Conservation (phyloP, 92 coral and sea anemone genomes). For the Ricordea florida region DNA sequence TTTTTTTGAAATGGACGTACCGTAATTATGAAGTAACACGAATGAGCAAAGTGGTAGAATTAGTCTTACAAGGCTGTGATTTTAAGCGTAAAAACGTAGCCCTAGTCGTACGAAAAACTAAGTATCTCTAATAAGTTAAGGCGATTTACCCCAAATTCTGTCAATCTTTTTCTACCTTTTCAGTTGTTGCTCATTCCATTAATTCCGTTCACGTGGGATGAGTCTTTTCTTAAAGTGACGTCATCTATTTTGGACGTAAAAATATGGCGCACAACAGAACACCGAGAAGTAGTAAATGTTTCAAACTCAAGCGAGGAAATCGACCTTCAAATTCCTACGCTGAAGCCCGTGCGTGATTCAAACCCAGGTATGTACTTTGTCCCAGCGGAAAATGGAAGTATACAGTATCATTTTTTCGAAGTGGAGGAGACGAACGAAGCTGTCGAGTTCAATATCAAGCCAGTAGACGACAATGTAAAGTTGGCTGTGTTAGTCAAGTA, state of each 20-base stretch:
- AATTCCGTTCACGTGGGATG: conserved; percentile 72
- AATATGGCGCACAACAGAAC: conserved; percentile 1
- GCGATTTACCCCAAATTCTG: neutral
- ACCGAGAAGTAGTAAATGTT: conserved; percentile 37
- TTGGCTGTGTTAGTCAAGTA: conserved; percentile 49
- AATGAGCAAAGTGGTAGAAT: too few species aligned
- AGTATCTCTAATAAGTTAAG: too few species aligned
- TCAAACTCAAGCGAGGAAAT: conserved; percentile 66
- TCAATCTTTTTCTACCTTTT: neutral
- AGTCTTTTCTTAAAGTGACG: conserved; percentile 38
- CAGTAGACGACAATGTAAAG: conserved; percentile 44
- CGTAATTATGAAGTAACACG: too few species aligned
- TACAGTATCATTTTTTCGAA: conserved; percentile 63
- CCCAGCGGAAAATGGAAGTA: conserved; percentile 49
- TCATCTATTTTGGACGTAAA: conserved; percentile 44
- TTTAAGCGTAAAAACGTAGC: too few species aligned
- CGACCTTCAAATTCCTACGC: conserved; percentile 56
- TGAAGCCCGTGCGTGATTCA: neutral
- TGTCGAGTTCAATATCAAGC: conserved; percentile 50
- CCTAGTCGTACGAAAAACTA: too few species aligned
- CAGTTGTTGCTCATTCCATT: conserved; percentile 49
- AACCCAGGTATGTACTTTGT: conserved; percentile 34
- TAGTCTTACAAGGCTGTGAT: too few species aligned
- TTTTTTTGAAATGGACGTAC: too few species aligned
- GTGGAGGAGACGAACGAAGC: conserved; percentile 45